phyloP scores from a whole-genome alignment of 2,888 invertebrate species.

The Eutolmus rufibarbis region DNA sequence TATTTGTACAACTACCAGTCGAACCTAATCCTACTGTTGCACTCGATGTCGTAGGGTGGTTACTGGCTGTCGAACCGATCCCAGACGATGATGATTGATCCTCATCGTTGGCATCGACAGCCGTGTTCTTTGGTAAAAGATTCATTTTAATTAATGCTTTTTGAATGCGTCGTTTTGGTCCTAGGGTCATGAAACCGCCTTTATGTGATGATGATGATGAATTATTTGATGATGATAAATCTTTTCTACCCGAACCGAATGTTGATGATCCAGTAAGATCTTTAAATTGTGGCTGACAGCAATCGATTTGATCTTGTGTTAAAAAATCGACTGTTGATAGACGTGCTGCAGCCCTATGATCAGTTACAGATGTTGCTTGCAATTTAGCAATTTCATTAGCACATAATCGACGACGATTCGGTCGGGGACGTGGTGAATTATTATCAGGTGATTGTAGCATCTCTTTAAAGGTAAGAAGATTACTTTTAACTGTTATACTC shows the following conservation, averaged over 20 bases:
- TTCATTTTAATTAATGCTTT: constrained; percentile 90
- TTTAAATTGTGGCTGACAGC: constrained; percentile 65
- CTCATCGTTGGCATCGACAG: constrained; percentile 59
- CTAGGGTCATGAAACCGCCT: constrained; percentile 89
- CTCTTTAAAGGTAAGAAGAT: constrained; percentile 84
- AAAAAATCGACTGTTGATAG: constrained; percentile 78
- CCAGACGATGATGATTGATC: constrained; percentile 61
- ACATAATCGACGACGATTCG: constrained; percentile 59
- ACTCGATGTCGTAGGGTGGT: constrained; percentile 60
- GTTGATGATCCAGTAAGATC: constrained; percentile 53
- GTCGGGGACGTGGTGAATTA: constrained; percentile 69
- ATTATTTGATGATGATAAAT: constrained; percentile 56
- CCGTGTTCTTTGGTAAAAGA: constrained; percentile 80
- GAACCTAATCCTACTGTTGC: constrained; percentile 61
- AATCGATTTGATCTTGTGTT: constrained; percentile 57
- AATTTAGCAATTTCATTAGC: constrained; percentile 73
- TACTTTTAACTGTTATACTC: constrained; percentile 95
- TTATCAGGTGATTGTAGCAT: constrained; percentile 77
- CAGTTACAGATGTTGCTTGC: constrained; percentile 63
- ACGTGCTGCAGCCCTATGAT: constrained; percentile 61
- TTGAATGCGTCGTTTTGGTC: constrained; percentile 82
- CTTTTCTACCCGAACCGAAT: constrained; percentile 23
- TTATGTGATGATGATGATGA: constrained; percentile 69
- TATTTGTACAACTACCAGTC: constrained; percentile 36
- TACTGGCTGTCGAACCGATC: constrained; percentile 65